These are phyloP conservation scores for Polyploca ridens DNA, from an alignment of 2,888 invertebrate species.

Conservation along the genomic window DNA sequence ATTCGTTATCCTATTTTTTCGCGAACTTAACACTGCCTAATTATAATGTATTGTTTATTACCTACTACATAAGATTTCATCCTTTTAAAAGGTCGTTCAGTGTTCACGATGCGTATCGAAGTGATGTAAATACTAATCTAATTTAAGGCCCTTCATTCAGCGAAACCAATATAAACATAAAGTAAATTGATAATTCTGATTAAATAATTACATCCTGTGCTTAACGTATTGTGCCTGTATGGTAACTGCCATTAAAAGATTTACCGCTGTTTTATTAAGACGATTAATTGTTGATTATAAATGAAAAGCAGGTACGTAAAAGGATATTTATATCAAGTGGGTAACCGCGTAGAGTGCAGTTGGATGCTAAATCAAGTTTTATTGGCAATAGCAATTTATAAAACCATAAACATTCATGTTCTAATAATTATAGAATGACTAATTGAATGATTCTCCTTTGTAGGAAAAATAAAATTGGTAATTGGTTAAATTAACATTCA, in stretches of 20 bases:
- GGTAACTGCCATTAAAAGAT: constrained; percentile 28
- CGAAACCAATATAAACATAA: constrained; percentile 28
- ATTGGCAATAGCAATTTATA: not conserved
- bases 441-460: too few species aligned
- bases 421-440: too few species aligned
- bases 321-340: not conserved
- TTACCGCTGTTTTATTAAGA: constrained; percentile 36
- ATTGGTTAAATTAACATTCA: too few species aligned
- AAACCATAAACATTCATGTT: not conserved
- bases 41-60: too few species aligned
- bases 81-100: not conserved
- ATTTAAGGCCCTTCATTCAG: not conserved
- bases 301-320: not conserved
- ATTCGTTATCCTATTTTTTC: too few species aligned
- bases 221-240: constrained; percentile 30
- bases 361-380: not conserved
- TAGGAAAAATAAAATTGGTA: too few species aligned
- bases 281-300: constrained; percentile 19
- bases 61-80: too few species aligned
- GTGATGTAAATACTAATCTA: not conserved
- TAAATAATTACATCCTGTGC: constrained; percentile 35
- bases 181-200: constrained; percentile 33
- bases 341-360: not conserved
- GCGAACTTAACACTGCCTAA: too few species aligned
- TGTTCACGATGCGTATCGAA: not conserved